These are phyloP conservation scores for Apodemus sylvaticus DNA, from an alignment of 2,113 vertebrate species.

Conservation along the genomic window DNA sequence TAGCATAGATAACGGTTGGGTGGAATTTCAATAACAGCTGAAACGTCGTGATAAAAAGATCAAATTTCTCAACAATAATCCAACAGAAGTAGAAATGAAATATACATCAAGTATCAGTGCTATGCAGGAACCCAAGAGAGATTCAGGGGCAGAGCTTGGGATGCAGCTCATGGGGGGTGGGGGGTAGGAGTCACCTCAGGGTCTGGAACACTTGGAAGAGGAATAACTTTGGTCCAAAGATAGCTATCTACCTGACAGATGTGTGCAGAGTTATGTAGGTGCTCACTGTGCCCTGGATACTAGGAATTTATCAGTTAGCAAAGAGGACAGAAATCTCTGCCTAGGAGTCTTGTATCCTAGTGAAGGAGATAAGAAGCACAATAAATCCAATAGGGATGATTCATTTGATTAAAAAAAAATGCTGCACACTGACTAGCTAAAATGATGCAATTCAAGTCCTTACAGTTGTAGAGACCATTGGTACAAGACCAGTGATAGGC, in stretches of 20 bases:
- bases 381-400: not conserved
- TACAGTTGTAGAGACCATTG: not conserved
- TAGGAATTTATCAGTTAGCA: not conserved
- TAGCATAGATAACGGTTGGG: not conserved
- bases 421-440: not conserved
- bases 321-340: not conserved
- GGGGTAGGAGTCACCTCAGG: not conserved
- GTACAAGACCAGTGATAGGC: not conserved
- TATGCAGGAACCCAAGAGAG: not conserved
- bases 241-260: not conserved
- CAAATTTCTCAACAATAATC: not conserved
- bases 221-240: not conserved
- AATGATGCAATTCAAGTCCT: not conserved
- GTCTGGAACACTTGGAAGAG: not conserved
- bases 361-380: not conserved
- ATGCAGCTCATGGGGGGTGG: not conserved
- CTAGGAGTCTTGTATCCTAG: not conserved
- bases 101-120: not conserved
- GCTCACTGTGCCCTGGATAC: not conserved
- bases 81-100: not conserved
- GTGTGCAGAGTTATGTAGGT: not conserved
- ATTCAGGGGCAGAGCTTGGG: not conserved
- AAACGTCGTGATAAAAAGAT: not conserved
- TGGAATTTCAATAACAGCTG: not conserved
- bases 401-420: not conserved